A percentile compares a stretch with the other conserved stretches of the same genome.
phyloP scores from a whole-genome alignment of 2,113 vertebrate species.

The Falcunculus frontatus region DNA sequence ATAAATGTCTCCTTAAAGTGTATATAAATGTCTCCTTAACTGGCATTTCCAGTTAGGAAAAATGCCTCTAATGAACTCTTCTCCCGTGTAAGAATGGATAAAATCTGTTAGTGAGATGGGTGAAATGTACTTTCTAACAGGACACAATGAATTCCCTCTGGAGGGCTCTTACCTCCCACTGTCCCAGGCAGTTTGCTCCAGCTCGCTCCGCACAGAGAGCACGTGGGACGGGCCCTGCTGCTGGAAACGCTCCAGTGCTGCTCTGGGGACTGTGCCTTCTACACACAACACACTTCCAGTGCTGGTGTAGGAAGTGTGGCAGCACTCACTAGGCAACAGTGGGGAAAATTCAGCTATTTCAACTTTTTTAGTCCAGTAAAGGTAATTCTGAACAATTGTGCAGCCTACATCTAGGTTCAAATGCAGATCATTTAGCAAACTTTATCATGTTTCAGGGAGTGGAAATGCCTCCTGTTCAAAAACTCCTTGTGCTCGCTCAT shows the following conservation, averaged over 20 bases:
- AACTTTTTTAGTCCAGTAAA: neutral
- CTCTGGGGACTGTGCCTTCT: neutral
- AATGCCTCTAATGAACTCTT: neutral
- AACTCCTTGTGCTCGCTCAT: neutral
- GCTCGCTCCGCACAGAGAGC: neutral
- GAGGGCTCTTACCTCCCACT: neutral
- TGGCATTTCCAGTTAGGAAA: neutral
- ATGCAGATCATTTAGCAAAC: neutral
- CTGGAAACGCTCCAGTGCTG: rapidly evolving
- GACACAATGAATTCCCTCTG: neutral
- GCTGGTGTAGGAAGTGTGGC: neutral
- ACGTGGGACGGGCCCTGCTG: rapidly evolving
- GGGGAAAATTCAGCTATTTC: neutral
- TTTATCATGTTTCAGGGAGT: neutral
- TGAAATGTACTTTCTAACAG: neutral
- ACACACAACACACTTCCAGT: neutral
- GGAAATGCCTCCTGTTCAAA: neutral
- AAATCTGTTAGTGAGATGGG: neutral
- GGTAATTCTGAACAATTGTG: neutral
- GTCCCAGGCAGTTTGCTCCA: neutral
- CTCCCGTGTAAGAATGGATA: neutral
- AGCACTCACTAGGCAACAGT: neutral
- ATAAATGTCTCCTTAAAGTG: neutral
- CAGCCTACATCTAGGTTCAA: neutral
- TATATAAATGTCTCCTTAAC: neutral